Evolutionary conservation across 1,140 invertebrate species (phyloP).

Genomic region (Pemphigus obesinymphae): DNA sequence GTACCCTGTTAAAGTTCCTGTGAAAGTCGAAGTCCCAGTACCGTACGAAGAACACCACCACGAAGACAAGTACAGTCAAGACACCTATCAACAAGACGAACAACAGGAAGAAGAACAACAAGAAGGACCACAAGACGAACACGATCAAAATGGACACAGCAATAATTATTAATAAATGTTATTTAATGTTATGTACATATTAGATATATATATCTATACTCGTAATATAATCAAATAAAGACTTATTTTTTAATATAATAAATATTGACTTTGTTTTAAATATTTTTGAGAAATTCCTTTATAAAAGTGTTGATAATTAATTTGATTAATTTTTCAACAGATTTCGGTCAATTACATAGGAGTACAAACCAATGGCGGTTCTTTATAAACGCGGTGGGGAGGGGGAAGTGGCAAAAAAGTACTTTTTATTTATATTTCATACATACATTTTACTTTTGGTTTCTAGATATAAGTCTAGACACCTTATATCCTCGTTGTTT

Average conservation of each 20-base stretch:
- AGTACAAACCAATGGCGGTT: too few relatives aligned
- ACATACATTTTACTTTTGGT: too few relatives aligned
- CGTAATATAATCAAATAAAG: neutral
- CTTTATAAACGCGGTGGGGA: too few relatives aligned
- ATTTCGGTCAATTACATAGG: too few relatives aligned
- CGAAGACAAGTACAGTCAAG: neutral
- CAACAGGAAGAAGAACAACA: neutral
- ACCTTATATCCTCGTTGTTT: too few relatives aligned
- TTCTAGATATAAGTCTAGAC: too few relatives aligned
- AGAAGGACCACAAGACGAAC: neutral
- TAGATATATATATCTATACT: neutral
- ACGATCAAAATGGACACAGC: neutral
- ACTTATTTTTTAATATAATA: neutral
- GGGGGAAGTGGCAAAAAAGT: too few relatives aligned
- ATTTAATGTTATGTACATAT: too few relatives aligned
- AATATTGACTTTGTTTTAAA: neutral
- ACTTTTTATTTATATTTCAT: too few relatives aligned
- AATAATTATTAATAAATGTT: neutral
- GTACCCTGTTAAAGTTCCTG: constrained; percentile 59
- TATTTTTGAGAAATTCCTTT: neutral
- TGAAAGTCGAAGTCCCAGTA: constrained; percentile 52
- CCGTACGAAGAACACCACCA: constrained; percentile 51
- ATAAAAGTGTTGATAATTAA: too few relatives aligned
- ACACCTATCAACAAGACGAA: neutral
- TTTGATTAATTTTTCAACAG: too few relatives aligned